Evolutionary conservation across 2,888 invertebrate genomes (phyloP).

Genomic region (Xiphydria camelus): DNA sequence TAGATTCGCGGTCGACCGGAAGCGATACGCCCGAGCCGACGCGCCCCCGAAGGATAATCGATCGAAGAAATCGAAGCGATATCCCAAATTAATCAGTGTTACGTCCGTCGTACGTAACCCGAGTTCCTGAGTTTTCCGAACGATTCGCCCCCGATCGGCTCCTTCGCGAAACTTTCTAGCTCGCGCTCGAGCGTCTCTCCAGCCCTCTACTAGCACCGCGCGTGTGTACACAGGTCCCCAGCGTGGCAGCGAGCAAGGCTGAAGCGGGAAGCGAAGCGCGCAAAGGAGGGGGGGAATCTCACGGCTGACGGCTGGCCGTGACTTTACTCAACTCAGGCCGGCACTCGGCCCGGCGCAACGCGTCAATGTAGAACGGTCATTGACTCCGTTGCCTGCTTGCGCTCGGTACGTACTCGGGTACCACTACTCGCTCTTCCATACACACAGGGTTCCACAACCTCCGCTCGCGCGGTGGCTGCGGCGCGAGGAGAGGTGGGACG

Average conservation of each 20-base stretch:
- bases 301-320: conserved; percentile 57
- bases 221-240: too few species aligned
- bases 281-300: conserved; percentile 52
- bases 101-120: too few species aligned
- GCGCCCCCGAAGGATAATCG: too few species aligned
- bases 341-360: conserved; percentile 50
- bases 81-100: too few species aligned
- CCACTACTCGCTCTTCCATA: conserved; percentile 9
- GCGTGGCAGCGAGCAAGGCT: conserved; percentile 33
- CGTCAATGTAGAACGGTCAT: conserved; percentile 59
- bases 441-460: conserved; percentile 13
- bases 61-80: too few species aligned
- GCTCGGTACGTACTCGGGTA: conserved; percentile 26
- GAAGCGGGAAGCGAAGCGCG: conserved; percentile 37
- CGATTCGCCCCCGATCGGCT: neutral
- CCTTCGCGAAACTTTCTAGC: conserved; percentile 9
- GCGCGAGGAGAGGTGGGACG: too few species aligned
- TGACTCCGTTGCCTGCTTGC: conserved; percentile 39
- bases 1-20: conserved; percentile 8
- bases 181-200: conserved; percentile 18
- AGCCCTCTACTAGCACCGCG: neutral
- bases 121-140: neutral
- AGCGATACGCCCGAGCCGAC: too few species aligned
- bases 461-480: conserved; percentile 16
- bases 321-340: conserved; percentile 55